Evolutionary conservation across 2,113 vertebrate genomes (phyloP).

Genomic region (Amphiprion percula): DNA sequence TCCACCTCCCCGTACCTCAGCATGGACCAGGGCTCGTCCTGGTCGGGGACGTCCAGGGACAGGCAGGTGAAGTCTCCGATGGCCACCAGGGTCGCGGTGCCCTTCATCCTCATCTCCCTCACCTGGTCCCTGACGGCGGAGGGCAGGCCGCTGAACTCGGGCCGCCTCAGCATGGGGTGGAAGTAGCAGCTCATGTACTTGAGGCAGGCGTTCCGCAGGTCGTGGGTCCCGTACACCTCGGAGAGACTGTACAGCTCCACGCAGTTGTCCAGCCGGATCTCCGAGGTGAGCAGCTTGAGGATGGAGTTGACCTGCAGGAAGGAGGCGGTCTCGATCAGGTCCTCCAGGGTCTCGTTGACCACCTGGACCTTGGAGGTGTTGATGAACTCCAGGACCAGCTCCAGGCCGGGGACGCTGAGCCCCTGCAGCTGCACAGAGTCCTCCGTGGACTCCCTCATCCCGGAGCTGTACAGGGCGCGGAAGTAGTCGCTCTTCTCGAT

Average conservation of each 20-base stretch:
- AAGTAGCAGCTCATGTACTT: conserved; percentile 90
- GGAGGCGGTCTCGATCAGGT: conserved; percentile 93
- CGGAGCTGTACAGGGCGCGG: conserved; percentile 94
- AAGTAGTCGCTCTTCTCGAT: conserved; percentile 98
- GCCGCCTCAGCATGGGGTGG: conserved; percentile 90
- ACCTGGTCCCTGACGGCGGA: conserved; percentile 83
- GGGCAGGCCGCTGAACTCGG: conserved; percentile 85
- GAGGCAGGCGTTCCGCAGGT: conserved; percentile 88
- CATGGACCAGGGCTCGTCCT: conserved; percentile 90
- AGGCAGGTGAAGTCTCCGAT: conserved; percentile 89
- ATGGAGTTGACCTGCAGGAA: conserved; percentile 95
- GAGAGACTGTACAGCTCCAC: conserved; percentile 91
- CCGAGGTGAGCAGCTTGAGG: conserved; percentile 89
- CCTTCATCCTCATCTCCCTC: conserved; percentile 88
- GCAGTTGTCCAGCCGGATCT: conserved; percentile 90
- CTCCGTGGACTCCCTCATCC: conserved; percentile 93
- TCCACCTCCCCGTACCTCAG: conserved; percentile 89
- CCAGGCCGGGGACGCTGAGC: conserved; percentile 91
- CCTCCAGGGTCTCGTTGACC: conserved; percentile 87
- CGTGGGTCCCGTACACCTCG: conserved; percentile 91
- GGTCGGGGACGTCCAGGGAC: conserved; percentile 80
- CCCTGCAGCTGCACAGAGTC: conserved; percentile 92
- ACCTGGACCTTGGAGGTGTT: conserved; percentile 88
- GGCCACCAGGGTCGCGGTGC: conserved; percentile 88
- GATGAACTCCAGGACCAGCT: conserved; percentile 94